Base-by-base conservation (phyloP, 2,888 invertebrate genomes). In the Chrysolina oricalcia region DNA sequence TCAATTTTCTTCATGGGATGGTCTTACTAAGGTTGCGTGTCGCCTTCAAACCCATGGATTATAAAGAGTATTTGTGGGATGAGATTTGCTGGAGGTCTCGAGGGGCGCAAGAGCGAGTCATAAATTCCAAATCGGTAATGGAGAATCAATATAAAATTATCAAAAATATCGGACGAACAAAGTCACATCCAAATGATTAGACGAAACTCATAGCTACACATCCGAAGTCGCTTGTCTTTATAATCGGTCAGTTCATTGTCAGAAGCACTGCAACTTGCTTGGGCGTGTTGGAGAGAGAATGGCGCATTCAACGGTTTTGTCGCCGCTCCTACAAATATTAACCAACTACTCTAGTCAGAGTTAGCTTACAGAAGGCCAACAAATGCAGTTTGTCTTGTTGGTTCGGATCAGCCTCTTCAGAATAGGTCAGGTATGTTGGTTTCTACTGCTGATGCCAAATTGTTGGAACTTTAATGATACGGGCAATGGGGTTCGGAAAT, bases 61-160 rank as follows among this genome's bases (percentile, higher is more conserved):
- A 75, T 65, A 70, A 75, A 17, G 4, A 66, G 23, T 27, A 10
- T 8, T 43, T 78, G 0, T 70, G 67, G 70, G 68, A 70, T 21
- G 73, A 75, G 27, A 72, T 78, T 23, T 41, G 70, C 1, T 15
- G 50, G 41, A 59, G 78, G 3, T 76, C 78, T 21, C 75, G 76
- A 64, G 70, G 48, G n/a, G n/a, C n/a, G n/a, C n/a, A n/a, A n/a
- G n/a, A n/a, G n/a, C n/a, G n/a, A n/a, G n/a, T n/a, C n/a, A n/a
- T n/a, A n/a, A n/a, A n/a, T n/a, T n/a, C n/a, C n/a, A n/a, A 76
- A 2, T 46, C 69, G n/a, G 68, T 19, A 17, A 78, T 78, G 78
- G 68, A 70, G 21, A 63, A 67, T 40, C 40, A 73, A 13, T 78
- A 76, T 53, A 9, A 74, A 56, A 64, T 69, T 50, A 10, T n/a